Evolutionary conservation across 37 sponge, comb jelly and placozoan genomes (phyloP), one percentile per base, ranked within the genome.

Genomic region (Crambe crambe): DNA sequence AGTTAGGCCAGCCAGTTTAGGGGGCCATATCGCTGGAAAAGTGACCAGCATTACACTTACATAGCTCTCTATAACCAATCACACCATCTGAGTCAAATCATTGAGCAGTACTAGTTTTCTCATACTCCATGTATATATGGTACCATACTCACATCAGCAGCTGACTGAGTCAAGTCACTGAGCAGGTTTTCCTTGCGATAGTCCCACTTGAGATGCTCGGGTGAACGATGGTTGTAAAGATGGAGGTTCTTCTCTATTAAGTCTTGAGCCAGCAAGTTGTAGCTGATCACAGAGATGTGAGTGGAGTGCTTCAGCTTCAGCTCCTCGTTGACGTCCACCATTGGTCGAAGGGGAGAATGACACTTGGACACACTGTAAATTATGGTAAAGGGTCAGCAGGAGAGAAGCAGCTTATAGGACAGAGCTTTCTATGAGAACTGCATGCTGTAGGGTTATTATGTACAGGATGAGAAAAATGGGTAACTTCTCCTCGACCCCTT

Each of bases 231-330:
- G 17, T 22, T 23, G 67, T 95, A 95, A 37, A 95, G 78, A 21
- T 73, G 58, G 54, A 47, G 3, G 69, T 95, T 86, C 59, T 82
- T 71, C 17, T 80, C 34, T 17, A 95, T 27, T 37, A 95, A 65
- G 72, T 75, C 75, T 63, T 95, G 92, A 0, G 95, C 86, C 60
- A 95, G 79, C 3, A 95, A 18, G 56, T 95, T 95, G 70, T 88
- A 95, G 32, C 80, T 65, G 42, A 81, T 29, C 27, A 93, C 56
- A 0, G 80, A 79, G 40, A 83, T 51, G 47, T 25, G 56, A 18
- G 76, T 57, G 0, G 79, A 12, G 37, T 51, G 57, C 47, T 43
- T 37, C 36, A 31, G 32, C n/a, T 76, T 4, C 31, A 56, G 54
- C 23, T 58, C 26, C 41, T 59, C 47, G 38, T 79, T 79, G 37